Evolutionary conservation across 1,140 invertebrate species (phyloP), one percentile per base, ranked within the genome.

Genomic region (Sycophila sp.): DNA sequence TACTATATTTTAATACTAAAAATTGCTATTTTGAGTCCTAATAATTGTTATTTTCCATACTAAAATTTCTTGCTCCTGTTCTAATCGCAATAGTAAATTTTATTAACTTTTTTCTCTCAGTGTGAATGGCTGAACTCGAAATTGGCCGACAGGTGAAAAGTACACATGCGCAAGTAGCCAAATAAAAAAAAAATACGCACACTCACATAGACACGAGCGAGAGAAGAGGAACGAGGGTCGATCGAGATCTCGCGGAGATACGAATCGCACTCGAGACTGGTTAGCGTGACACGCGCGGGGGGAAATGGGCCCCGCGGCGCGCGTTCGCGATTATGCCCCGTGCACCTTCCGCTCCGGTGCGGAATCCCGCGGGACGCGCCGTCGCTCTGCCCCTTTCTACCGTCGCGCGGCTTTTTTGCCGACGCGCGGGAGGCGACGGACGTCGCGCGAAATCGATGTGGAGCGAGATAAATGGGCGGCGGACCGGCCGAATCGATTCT

Each of bases 401-500:
- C 42, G 42, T 47, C 53, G n/a, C 1, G 30, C 30, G 53, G 8
- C 15, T n/a, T 42, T 42, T 42, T 7, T 42, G n/a, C 40, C 15
- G n/a, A 11, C 7, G 47, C 49, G 34, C 55, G 32, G 13, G 11
- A 2, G 34, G 34, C 34, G 56, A 32, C 26, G 40, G 58, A 62
- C 58, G 40, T 36, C n/a, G 40, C 40, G 58, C 24, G 58, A 62
- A 62, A 62, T 62, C 40, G 58, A 45, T 62, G 10, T 24, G 10
- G 58, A 62, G 13, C 26, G 58, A 62, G 58, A 62, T 62, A 47
- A 62, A 62, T 45, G 38, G 58, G 38, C n/a, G n/a, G n/a, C n/a
- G n/a, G n/a, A n/a, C 38, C 40, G 6, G 11, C 56, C 4, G 0
- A 38, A 38, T 58, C 15, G 24, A 24, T 38, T 58, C 2, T 11